Evolutionary conservation across 2,113 vertebrate genomes (phyloP), one percentile per base, ranked within the genome.

Genomic region (Pagrus major): DNA sequence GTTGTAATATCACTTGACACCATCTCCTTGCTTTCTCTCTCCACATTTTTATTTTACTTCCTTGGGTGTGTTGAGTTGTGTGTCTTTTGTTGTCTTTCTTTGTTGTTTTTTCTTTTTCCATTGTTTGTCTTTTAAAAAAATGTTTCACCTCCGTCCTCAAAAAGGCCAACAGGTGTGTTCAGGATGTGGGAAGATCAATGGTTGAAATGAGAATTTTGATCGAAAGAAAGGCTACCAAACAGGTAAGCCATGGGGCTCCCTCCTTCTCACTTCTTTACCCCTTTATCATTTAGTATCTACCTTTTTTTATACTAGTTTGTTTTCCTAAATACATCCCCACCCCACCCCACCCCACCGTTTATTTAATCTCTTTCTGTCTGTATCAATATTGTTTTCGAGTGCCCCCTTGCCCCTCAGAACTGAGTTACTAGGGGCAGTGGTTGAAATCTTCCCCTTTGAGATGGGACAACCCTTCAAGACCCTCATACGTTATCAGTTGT

Each of bases 141-240:
- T n/a, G n/a, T 18, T 54, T 69, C 49, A 11, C 15, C 15, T 44
- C 54, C 12, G 31, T 31, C 68, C 9, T 54, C 29, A 8, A 47
- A 64, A 21, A 65, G 66, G 54, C 29, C 67, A 55, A 59, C 70
- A 75, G 55, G 69, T 65, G 75, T 73, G 52, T 72, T 29, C 18
- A 63, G 47, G 70, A 71, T 58, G 56, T 58, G 25, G 16, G 18
- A 7, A 71, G 79, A 89, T 92, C 85, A 52, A 87, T 88, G 67
- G 31, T 1, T 86, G 44, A 81, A 80, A 81, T 86, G 64, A 88
- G 76, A 65, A 86, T 81, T 86, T 87, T 83, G 87, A 86, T 88
- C n/a, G 29, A 20, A 46, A 61, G 54, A 59, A 39, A 49, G 71
- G 60, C 70, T 68, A 29, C 52, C 84, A 59, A 74, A 49, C 12